A percentile compares a stretch with the other conserved stretches of the same genome.
These are phyloP conservation scores for Melanaphis sacchari DNA, from an alignment of 1,140 invertebrate genomes.

Conservation along the genomic window DNA sequence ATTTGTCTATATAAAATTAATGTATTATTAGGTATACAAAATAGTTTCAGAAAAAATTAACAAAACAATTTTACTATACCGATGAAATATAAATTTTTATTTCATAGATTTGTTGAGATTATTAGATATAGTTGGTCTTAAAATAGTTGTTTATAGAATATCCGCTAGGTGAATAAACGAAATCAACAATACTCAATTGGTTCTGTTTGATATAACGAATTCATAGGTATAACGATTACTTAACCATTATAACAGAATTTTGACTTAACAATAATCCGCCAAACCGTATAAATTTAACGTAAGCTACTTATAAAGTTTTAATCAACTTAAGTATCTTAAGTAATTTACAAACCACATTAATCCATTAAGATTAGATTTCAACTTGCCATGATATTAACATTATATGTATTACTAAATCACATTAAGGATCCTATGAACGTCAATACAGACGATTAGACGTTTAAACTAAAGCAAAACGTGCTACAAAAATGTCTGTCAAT, in stretches of 20 bases:
- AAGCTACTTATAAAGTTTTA: neutral
- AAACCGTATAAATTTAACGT: neutral
- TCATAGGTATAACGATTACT: neutral
- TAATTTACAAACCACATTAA: conserved; percentile 7
- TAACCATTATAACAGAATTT: neutral
- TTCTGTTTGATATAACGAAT: neutral
- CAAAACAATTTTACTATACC: neutral
- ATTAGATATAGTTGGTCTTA: neutral
- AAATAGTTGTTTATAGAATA: neutral
- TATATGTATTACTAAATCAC: neutral
- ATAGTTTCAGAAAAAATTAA: neutral
- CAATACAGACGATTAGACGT: neutral
- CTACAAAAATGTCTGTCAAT: neutral
- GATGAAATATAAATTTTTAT: neutral
- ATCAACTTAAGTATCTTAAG: neutral
- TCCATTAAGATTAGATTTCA: neutral
- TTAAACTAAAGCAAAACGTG: neutral
- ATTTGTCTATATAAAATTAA: neutral
- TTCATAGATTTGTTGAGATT: neutral
- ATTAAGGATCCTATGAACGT: neutral
- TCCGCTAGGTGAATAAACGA: neutral
- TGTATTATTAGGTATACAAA: neutral
- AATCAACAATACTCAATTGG: neutral
- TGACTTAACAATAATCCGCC: neutral
- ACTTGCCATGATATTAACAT: neutral